Base-by-base conservation (phyloP, 92 coral and sea anemone genomes). In the Parazoanthus darwini region DNA sequence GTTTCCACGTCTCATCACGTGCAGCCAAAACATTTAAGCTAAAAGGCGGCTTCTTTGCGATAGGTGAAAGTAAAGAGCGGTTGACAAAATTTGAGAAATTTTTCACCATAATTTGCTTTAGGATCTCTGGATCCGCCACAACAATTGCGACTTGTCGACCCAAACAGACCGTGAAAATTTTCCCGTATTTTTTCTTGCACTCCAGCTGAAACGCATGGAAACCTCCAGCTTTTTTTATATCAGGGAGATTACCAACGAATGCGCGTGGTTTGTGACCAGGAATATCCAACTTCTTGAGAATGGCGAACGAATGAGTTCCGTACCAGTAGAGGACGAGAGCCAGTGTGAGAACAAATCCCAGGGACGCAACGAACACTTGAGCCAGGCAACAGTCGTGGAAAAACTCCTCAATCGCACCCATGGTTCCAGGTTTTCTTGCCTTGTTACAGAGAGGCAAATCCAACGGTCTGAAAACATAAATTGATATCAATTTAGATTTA, bases 1-100 rank as follows among this genome's bases (percentile, higher is more conserved):
- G 91, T 88, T 88, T 88, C 91, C 91, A 88, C 8, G 56, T 37
- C 81, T 88, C 80, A 58, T 79, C 37, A 48, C 83, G 54, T 54
- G 83, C 38, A 51, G 68, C 83, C 37, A 15, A 16, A 48, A 79
- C 66, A 36, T 50, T 79, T 13, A 79, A 54, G 5, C 3, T 50
- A 2, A 79, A 16, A 20, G 83, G 83, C 18, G 20, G 59, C 59
- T 11, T 13, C 59, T 54, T 54, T 54, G 18, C 20, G 20, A 0
- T 0, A 54, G 59, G 18, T 14, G 18, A 11, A 54, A 54, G 0
- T 0, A 20, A 20, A 54, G 14, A 54, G 20, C 86, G 86, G 73
- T 82, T 82, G 35, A 59, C 22, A 67, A 82, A 82, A 20, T 82
- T 67, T 68, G 29, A 67, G 26, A 82, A 82, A 39, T 82, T 77